Percentiles rank a stretch among this genome's conserved stretches.
Evolutionary conservation across 2,888 invertebrate genomes (phyloP).

Genomic region (Hirtodrosophila duncani): DNA sequence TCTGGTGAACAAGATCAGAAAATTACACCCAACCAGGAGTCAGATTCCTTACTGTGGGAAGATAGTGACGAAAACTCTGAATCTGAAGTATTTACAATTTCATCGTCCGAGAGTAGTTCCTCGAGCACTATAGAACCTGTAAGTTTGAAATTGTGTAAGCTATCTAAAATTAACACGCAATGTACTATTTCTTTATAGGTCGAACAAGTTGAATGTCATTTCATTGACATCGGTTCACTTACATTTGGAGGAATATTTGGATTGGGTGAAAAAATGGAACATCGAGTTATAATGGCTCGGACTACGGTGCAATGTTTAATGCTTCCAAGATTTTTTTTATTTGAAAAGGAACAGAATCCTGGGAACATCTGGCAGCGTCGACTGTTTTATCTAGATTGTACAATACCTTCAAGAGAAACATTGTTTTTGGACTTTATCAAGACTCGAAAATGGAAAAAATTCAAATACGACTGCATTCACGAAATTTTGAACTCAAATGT

Average conservation of each 20-base stretch:
- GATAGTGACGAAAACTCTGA: not conserved
- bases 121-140: not conserved
- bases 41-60: no score
- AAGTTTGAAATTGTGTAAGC: not conserved
- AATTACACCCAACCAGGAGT: no score
- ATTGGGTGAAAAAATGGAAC: conserved; percentile 84
- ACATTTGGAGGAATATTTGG: conserved; percentile 80
- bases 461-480: conserved; percentile 62
- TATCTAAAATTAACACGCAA: no score
- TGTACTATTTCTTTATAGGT: not conserved
- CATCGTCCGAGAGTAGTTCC: not conserved
- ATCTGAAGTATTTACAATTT: conserved; percentile 5
- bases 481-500: conserved; percentile 30
- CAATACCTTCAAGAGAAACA: conserved; percentile 72
- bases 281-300: conserved; percentile 83
- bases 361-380: conserved; percentile 77
- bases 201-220: conserved; percentile 59
- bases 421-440: conserved; percentile 70
- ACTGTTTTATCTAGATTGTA: conserved; percentile 68
- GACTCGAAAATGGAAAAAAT: conserved; percentile 73
- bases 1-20: not conserved
- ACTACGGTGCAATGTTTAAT: conserved; percentile 83
- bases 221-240: conserved; percentile 75
- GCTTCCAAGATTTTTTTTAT: conserved; percentile 84
- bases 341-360: conserved; percentile 79